Conservation (phyloP, 2,113 vertebrate species). For the Ploceus nigricollis region DNA sequence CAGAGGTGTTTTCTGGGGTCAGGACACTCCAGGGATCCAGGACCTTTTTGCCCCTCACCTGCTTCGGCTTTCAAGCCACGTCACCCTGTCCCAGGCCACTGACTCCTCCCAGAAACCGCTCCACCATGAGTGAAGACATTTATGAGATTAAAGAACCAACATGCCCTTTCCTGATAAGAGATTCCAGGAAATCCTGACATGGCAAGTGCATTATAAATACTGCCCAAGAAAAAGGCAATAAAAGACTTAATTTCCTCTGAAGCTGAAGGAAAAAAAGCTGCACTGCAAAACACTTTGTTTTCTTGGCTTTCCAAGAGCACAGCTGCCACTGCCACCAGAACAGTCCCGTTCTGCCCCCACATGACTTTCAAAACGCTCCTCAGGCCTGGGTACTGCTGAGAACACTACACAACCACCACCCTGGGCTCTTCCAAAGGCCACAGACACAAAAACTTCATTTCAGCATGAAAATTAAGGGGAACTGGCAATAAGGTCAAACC, state of each 20-base stretch:
- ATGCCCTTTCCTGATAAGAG: neutral
- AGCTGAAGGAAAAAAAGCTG: neutral
- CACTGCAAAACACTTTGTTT: neutral
- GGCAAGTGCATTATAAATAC: neutral
- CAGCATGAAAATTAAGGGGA: neutral
- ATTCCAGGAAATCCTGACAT: neutral
- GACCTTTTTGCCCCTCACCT: neutral
- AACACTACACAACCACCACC: neutral
- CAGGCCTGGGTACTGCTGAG: neutral
- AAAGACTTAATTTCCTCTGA: neutral
- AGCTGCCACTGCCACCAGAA: neutral
- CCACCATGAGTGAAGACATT: neutral
- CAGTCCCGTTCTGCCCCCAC: neutral
- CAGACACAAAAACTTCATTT: neutral
- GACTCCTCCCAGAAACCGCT: neutral
- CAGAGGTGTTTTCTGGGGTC: neutral
- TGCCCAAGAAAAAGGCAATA: neutral
- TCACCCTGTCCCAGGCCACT: neutral
- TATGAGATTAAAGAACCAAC: neutral
- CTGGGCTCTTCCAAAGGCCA: neutral
- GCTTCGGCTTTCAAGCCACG: neutral
- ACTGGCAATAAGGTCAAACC: neutral
- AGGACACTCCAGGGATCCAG: neutral
- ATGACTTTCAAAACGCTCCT: neutral
- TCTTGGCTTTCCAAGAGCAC: neutral